phyloP scores from a whole-genome alignment of 2,888 invertebrate genomes.

The Bursaphelenchus okinawaensis region DNA sequence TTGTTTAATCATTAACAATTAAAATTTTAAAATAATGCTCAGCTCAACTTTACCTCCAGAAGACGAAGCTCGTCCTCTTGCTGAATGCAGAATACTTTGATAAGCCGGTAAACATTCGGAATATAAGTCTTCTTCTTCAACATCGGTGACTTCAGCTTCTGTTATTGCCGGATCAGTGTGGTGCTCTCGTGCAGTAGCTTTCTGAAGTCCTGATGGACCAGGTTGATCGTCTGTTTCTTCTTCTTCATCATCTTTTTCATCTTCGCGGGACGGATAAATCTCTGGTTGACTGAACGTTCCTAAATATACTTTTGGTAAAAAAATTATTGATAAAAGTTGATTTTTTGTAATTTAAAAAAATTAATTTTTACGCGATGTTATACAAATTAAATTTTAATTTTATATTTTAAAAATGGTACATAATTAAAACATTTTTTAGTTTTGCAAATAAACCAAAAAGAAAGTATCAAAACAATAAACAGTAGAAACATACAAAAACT shows the following conservation, averaged over 20 bases:
- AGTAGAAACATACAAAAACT: too few species aligned
- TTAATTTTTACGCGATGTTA: too few species aligned
- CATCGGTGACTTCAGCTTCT: conserved; percentile 1
- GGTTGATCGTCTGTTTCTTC: conserved; percentile 3
- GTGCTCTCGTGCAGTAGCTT: background rate
- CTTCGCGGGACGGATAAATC: conserved; percentile 12
- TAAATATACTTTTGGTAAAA: too few species aligned
- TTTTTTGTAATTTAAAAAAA: too few species aligned
- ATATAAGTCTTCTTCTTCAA: conserved; percentile 30
- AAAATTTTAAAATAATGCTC: background rate
- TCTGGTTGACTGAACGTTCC: conserved; percentile 32
- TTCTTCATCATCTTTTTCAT: background rate
- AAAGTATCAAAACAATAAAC: too few species aligned
- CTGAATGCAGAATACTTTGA: background rate
- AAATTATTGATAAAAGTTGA: too few species aligned
- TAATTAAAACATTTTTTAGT: too few species aligned
- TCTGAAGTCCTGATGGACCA: conserved; percentile 3
- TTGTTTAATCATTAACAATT: background rate
- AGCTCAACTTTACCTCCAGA: background rate
- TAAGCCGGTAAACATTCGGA: conserved; percentile 26
- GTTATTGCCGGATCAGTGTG: background rate
- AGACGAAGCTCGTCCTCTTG: conserved; percentile 2
- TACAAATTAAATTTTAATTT: too few species aligned
- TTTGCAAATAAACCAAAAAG: too few species aligned
- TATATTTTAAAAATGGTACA: too few species aligned